These are phyloP conservation scores for Scaptomyza tumidula DNA, from an alignment of 2,888 invertebrate species.

Conservation along the genomic window DNA sequence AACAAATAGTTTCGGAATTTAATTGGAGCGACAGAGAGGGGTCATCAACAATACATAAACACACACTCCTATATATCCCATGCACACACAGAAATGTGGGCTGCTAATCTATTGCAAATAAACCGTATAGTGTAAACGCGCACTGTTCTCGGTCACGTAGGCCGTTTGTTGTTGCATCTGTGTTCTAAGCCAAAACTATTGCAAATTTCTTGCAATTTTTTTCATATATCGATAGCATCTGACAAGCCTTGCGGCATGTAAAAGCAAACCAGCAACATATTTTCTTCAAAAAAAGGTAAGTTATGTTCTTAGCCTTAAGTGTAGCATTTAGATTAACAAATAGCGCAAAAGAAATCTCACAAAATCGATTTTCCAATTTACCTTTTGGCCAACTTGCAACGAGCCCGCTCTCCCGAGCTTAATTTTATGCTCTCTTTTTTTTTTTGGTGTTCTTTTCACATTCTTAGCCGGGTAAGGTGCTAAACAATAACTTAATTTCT, in stretches of 20 bases:
- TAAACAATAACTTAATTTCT: slow-evolving; percentile 8
- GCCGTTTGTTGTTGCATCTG: slow-evolving; percentile 64
- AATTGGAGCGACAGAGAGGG: slow-evolving; percentile 1
- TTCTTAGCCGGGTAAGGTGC: slow-evolving; percentile 17
- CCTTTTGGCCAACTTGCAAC: slow-evolving; percentile 12
- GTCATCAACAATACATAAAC: slow-evolving; percentile 24
- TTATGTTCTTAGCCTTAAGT: slow-evolving; percentile 21
- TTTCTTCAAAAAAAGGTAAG: slow-evolving; percentile 49
- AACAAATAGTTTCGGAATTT: slow-evolving; percentile 4
- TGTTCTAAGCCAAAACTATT: slow-evolving; percentile 39
- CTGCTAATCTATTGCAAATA: slow-evolving; percentile 73
- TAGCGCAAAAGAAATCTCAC: slow-evolving; percentile 25
- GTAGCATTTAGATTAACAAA: slow-evolving; percentile 23
- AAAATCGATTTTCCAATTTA: slow-evolving; percentile 71
- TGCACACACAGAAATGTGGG: slow-evolving; percentile 32
- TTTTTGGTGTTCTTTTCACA: slow-evolving; percentile 6
- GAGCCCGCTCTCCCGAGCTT: slow-evolving; percentile 11
- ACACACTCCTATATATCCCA: slow-evolving; percentile 6
- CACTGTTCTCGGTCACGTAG: slow-evolving; percentile 73
- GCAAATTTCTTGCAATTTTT: slow-evolving; percentile 34
- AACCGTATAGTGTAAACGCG: slow-evolving; percentile 70
- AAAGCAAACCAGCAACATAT: not conserved
- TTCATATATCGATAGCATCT: slow-evolving; percentile 34
- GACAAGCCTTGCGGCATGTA: slow-evolving; percentile 35
- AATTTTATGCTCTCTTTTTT: slow-evolving; percentile 5